Percentiles rank a stretch among this genome's conserved stretches.
Evolutionary conservation across 2,113 vertebrate genomes (phyloP).

Genomic region (Plotosus lineatus): DNA sequence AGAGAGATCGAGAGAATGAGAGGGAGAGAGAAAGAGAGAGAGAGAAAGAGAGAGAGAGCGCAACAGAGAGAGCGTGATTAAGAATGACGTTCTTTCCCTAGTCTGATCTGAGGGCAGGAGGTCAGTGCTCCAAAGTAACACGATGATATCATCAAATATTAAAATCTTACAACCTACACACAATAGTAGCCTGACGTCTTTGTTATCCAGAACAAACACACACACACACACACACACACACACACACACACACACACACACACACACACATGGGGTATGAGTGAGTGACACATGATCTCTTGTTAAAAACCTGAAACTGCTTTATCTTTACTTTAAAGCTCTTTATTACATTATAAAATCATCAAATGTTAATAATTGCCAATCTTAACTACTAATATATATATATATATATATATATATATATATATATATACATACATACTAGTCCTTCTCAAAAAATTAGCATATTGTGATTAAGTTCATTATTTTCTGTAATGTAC

Average conservation of each 20-base stretch:
- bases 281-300: background rate
- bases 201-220: background rate
- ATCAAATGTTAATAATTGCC: too few species aligned
- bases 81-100: constrained; percentile 1
- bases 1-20: too few species aligned
- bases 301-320: constrained; percentile 5
- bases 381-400: too few species aligned
- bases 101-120: constrained; percentile 31
- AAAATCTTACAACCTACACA: constrained; percentile 25
- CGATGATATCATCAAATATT: constrained; percentile 36
- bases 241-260: constrained; percentile 14
- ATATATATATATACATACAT: constrained; percentile 16
- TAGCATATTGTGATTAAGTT: too few species aligned
- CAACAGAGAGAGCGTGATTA: too few species aligned
- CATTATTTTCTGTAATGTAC: too few species aligned
- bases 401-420: constrained; percentile 9
- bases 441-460: too few species aligned
- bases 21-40: too few species aligned
- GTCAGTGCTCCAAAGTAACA: constrained; percentile 32
- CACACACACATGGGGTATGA: background rate
- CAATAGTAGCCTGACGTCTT: constrained; percentile 3
- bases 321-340: background rate
- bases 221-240: constrained; percentile 16
- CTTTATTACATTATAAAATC: too few species aligned
- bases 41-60: too few species aligned